Evolutionary conservation across 2,113 vertebrate genomes (phyloP).

Genomic region (Psilopsiagon aymara): DNA sequence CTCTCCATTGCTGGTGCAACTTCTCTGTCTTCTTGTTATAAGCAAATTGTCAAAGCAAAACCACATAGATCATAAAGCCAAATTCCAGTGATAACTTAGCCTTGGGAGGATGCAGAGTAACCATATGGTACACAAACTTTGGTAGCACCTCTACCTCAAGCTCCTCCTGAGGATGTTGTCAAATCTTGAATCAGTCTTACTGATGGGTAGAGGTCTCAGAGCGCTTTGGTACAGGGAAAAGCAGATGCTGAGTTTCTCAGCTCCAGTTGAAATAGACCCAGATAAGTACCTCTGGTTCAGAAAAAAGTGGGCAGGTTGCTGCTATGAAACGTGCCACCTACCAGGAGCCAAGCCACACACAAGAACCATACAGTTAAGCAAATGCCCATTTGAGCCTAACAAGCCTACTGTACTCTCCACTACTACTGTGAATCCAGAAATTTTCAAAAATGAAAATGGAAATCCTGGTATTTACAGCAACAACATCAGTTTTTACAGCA

Average conservation of each 20-base stretch:
- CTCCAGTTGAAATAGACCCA: neutral
- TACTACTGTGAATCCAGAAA: neutral
- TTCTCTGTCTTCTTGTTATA: neutral
- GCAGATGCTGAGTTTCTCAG: neutral
- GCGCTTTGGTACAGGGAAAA: neutral
- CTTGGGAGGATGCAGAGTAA: neutral
- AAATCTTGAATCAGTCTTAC: neutral
- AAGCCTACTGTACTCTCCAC: neutral
- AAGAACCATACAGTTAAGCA: neutral
- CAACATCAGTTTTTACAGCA: neutral
- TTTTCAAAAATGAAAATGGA: neutral
- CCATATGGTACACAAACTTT: neutral
- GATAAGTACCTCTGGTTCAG: neutral
- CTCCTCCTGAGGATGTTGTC: neutral
- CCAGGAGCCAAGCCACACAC: neutral
- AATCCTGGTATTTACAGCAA: neutral
- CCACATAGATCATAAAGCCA: neutral
- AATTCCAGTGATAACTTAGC: neutral
- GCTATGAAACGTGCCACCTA: neutral
- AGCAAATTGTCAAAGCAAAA: neutral
- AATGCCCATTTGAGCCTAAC: neutral
- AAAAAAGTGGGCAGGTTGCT: neutral
- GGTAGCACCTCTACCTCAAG: neutral
- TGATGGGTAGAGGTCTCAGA: neutral
- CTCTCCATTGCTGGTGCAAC: neutral